These are phyloP conservation scores for Ficedula albicollis DNA, from an alignment of 2,797 vertebrate genomes.

Conservation along the genomic window DNA sequence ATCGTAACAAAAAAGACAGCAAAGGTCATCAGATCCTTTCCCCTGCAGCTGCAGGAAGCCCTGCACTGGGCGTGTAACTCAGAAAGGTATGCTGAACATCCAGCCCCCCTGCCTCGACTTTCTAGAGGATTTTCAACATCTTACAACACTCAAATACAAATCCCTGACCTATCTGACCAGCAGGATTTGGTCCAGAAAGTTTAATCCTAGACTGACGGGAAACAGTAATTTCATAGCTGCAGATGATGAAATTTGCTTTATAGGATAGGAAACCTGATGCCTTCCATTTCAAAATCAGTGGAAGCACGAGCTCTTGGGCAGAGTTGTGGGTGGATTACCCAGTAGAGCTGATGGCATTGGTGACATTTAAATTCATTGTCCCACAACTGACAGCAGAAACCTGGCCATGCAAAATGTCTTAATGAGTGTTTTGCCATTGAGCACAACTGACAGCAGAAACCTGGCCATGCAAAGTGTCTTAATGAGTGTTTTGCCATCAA, in stretches of 20 bases:
- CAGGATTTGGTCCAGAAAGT: neutral
- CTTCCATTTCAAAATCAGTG: neutral
- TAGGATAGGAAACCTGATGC: neutral
- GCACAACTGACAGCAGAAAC: neutral
- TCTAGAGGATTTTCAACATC: neutral
- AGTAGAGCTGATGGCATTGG: neutral
- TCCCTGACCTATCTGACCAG: neutral
- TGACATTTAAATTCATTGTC: neutral
- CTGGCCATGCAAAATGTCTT: neutral
- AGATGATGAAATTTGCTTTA: neutral
- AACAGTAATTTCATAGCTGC: neutral
- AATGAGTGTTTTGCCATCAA: neutral
- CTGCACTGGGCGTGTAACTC: neutral
- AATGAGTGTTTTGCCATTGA: neutral
- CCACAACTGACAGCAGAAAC: neutral
- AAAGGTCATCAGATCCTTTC: neutral
- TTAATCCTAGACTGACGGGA: neutral
- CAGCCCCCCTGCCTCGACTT: neutral
- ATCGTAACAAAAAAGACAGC: neutral
- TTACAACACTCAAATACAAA: neutral
- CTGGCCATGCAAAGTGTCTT: neutral
- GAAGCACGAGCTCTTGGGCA: neutral
- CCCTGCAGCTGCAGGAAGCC: neutral
- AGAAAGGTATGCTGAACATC: neutral
- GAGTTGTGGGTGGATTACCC: accelerated